Conservation (phyloP, 2,797 vertebrate genomes). For the Pangasius larnaudii region DNA sequence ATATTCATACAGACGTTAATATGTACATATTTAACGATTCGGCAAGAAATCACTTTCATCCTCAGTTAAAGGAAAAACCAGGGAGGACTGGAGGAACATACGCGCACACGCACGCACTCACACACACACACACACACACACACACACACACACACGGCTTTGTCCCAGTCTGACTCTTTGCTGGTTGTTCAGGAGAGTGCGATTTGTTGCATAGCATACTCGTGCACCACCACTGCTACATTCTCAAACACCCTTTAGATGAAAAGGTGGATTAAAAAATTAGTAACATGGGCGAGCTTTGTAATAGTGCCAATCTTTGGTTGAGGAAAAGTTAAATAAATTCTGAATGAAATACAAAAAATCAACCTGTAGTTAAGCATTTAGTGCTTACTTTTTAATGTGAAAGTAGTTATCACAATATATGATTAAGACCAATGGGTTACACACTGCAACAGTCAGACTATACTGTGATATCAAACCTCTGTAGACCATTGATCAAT, state of each 20-base stretch:
- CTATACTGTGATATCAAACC: slow-evolving; percentile 24
- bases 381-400: slow-evolving; percentile 26
- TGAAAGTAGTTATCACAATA: slow-evolving; percentile 13
- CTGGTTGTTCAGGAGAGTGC: slow-evolving; percentile 76
- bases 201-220: slow-evolving; percentile 82
- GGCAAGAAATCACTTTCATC: slow-evolving; percentile 52
- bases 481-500: slow-evolving; percentile 17
- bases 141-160: slow-evolving; percentile 55
- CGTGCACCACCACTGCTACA: slow-evolving; percentile 82
- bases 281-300: slow-evolving; percentile 57
- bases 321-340: slow-evolving; percentile 69
- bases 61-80: slow-evolving; percentile 53
- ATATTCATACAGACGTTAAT: slow-evolving; percentile 64
- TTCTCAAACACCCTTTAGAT: slow-evolving; percentile 73
- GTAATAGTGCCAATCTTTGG: slow-evolving; percentile 81
- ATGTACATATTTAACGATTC: slow-evolving; percentile 60
- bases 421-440: slow-evolving; percentile 16
- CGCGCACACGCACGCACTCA: slow-evolving; percentile 24
- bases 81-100: slow-evolving; percentile 11
- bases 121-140: slow-evolving; percentile 39
- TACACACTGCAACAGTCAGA: slow-evolving; percentile 40
- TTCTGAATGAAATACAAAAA: slow-evolving; percentile 29
- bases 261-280: slow-evolving; percentile 51
- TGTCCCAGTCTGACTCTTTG: slow-evolving; percentile 74
- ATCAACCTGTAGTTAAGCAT: slow-evolving; percentile 9